Base-by-base conservation (phyloP, 2,797 vertebrate genomes). In the Myioborus miniatus region DNA sequence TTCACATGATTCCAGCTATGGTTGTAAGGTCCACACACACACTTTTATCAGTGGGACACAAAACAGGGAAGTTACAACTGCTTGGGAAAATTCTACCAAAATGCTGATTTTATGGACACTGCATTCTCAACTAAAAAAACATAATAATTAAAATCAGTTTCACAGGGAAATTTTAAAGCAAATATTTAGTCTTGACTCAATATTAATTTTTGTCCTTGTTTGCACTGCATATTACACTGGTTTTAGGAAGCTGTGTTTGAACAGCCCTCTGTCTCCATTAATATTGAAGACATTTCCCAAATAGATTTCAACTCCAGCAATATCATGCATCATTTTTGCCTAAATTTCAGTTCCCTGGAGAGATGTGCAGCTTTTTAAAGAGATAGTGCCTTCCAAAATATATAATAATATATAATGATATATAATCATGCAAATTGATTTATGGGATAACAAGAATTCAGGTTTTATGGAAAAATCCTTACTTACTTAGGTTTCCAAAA, bases 1-100 rank as follows among this genome's bases (percentile, higher is more conserved):
- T 32, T 74, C 3, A 30, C 9, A 3, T 0, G 0, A 47, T 34
- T 67, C 11, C 62, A 83, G 64, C 47, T n/a, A 7, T 3, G 4
- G 18, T 19, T 26, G 26, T 6, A 15, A 70, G 72, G 11, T 15
- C 49, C 37, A 85, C 21, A 30, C 24, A 36, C 56, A 39, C 27
- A 47, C 17, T 36, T 15, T 16, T 53, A 59, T 44, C 32, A 52
- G 15, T 4, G 3, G 41, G 24, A 78, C 39, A 81, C 12, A 81
- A 83, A 85, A 53, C 9, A 79, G 17, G 12, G 20, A 75, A 52
- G 60, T 18, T 21, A 49, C 30, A 87, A 49, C 4, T 56, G 8
- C 53, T 37, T 47, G 18, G 43, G 15, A 78, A 93, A 76, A 65
- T 36, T 29, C 24, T 16, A 26, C 8, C 46, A 55, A 78, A 86